These are phyloP conservation scores for Stichodactyla mertensii DNA, from an alignment of 64 coral and sea anemone species.

Conservation along the genomic window DNA sequence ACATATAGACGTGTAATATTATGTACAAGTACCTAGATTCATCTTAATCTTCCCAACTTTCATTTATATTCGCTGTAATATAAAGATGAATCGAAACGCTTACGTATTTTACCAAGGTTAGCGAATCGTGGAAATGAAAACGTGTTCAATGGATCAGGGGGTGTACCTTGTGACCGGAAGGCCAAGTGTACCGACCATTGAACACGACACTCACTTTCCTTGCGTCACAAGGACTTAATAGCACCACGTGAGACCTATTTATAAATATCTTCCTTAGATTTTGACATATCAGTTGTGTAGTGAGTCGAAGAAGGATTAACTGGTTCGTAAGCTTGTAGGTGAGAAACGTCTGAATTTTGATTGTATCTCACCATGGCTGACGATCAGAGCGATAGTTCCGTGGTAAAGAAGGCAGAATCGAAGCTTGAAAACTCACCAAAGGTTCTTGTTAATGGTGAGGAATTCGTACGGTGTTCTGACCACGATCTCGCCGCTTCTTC, in stretches of 20 bases:
- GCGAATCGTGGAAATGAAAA: background rate
- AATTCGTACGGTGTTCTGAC: constrained; percentile 65
- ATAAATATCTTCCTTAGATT: background rate
- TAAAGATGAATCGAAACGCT: background rate
- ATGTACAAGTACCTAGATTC: background rate
- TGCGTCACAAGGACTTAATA: background rate
- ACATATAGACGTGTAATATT: background rate
- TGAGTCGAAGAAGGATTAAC: background rate
- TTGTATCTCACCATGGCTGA: constrained; percentile 79
- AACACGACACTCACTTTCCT: background rate
- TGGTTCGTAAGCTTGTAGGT: constrained; percentile 22
- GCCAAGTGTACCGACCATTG: constrained; percentile 10
- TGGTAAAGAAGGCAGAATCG: constrained; percentile 23
- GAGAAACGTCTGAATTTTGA: constrained; percentile 52
- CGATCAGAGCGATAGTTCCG: constrained; percentile 43
- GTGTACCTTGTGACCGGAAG: background rate
- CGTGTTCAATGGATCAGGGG: background rate
- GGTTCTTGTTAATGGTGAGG: constrained; percentile 72
- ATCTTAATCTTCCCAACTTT: background rate
- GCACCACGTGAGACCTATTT: constrained; percentile 10
- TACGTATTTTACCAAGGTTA: background rate
- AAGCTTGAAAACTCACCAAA: constrained; percentile 62
- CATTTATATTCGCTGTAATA: background rate
- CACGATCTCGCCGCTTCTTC: constrained; percentile 84
- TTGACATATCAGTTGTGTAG: constrained; percentile 30